Evolutionary conservation across 2,797 vertebrate species (phyloP).

Genomic region (Mastacembelus armatus): DNA sequence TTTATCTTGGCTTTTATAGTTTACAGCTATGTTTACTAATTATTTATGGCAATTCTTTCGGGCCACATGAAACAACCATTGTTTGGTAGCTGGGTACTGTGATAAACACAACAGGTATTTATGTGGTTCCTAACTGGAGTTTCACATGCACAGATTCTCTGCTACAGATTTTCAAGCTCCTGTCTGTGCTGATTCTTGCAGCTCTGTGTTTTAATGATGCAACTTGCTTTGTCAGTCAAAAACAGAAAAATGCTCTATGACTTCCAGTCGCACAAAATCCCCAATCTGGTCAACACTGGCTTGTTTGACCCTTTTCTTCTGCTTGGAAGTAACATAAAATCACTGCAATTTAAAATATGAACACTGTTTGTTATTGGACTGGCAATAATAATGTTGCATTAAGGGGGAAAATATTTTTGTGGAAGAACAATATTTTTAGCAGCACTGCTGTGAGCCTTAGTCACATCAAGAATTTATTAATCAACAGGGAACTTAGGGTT

Average conservation of each 20-base stretch:
- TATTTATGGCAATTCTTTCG: conserved; percentile 33
- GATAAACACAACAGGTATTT: conserved; percentile 44
- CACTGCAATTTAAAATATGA: conserved; percentile 12
- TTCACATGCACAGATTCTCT: conserved; percentile 18
- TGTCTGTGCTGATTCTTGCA: conserved; percentile 44
- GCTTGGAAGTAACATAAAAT: conserved; percentile 6
- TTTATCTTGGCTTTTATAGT: conserved; percentile 35
- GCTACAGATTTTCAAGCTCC: conserved; percentile 37
- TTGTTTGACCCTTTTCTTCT: conserved; percentile 9
- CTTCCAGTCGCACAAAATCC: conserved; percentile 14
- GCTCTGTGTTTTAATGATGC: conserved; percentile 6
- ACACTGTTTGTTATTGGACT: background rate
- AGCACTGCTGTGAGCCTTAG: conserved; percentile 4
- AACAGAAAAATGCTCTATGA: conserved; percentile 7
- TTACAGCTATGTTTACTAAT: conserved; percentile 42
- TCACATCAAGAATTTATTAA: conserved; percentile 10
- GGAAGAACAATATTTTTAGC: background rate
- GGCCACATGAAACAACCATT: conserved; percentile 30
- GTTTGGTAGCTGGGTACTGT: conserved; percentile 28
- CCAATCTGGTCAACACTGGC: conserved; percentile 21
- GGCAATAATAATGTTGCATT: background rate
- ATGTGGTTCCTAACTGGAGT: conserved; percentile 36
- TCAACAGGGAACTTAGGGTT: conserved; percentile 23
- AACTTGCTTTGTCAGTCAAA: conserved; percentile 45
- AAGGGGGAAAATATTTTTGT: background rate